Conservation (phyloP, 1,140 invertebrate genomes). For the Drosophila pallidifrons region DNA sequence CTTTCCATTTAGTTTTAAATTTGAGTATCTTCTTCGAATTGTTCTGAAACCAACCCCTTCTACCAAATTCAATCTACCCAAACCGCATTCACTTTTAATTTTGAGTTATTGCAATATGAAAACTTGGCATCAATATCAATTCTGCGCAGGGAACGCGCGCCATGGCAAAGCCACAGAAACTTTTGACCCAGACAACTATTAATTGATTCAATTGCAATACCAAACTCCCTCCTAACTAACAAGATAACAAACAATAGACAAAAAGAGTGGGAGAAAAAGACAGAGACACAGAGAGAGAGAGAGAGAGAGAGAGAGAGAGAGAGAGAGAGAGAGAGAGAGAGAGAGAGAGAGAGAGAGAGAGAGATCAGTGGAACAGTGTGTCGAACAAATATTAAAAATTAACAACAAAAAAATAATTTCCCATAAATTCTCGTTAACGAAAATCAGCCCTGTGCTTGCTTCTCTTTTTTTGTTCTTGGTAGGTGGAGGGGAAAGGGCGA, state of each 20-base stretch:
- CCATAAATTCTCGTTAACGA: conserved; percentile 82
- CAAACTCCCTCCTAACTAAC: conserved; percentile 43
- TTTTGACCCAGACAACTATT: conserved; percentile 60
- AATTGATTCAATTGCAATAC: conserved; percentile 75
- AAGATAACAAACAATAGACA: conserved; percentile 63
- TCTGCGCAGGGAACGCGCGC: conserved; percentile 23
- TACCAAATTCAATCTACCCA: background rate
- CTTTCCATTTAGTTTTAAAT: too few relatives aligned
- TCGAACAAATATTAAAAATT: conserved; percentile 79
- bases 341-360: conserved; percentile 16
- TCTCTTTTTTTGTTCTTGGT: background rate
- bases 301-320: too few relatives aligned
- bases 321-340: conserved; percentile 14
- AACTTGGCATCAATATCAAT: conserved; percentile 75
- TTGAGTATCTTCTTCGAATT: too few relatives aligned
- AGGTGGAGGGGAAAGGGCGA: conserved; percentile 8
- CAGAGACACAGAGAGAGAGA: conserved; percentile 9
- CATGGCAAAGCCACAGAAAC: conserved; percentile 45
- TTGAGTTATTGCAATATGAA: conserved; percentile 71
- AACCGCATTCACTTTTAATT: conserved; percentile 30
- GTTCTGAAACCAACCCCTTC: too few relatives aligned
- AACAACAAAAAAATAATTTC: conserved; percentile 83
- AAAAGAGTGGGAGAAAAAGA: conserved; percentile 29
- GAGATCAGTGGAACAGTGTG: conserved; percentile 25
- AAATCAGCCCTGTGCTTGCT: conserved; percentile 11